Percentiles rank a stretch among this genome's conserved stretches.
Evolutionary conservation across 2,797 vertebrate species (phyloP).

Genomic region (Anomalospiza imberbis): DNA sequence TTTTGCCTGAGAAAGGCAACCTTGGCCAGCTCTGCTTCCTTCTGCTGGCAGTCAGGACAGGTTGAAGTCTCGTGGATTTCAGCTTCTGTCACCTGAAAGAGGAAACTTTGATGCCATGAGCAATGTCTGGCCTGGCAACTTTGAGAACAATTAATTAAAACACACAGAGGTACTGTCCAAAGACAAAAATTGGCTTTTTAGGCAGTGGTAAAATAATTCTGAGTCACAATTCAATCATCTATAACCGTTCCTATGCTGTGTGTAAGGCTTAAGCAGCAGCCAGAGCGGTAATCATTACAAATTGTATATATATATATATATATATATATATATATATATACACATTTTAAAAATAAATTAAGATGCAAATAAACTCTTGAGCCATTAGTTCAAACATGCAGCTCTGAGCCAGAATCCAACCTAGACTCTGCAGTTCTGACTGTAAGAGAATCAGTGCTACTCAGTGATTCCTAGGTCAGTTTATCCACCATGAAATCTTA

Average conservation of each 20-base stretch:
- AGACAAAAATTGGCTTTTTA: background rate
- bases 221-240: background rate
- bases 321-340: no score
- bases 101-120: background rate
- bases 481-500: background rate
- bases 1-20: slow-evolving; percentile 16
- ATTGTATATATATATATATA: background rate
- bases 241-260: rapidly evolving
- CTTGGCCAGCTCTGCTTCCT: slow-evolving; percentile 41
- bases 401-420: background rate
- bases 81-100: slow-evolving; percentile 29
- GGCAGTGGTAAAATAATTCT: background rate
- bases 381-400: background rate
- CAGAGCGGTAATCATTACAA: background rate
- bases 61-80: background rate
- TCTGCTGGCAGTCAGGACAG: slow-evolving; percentile 42
- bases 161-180: background rate
- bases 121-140: background rate
- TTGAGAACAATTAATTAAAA: background rate
- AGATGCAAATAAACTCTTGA: background rate
- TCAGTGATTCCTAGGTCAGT: background rate
- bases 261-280: background rate
- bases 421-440: background rate
- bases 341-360: background rate
- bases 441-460: background rate